phyloP scores from a whole-genome alignment of 1,140 invertebrate genomes.

The Hypothenemus hampei region DNA sequence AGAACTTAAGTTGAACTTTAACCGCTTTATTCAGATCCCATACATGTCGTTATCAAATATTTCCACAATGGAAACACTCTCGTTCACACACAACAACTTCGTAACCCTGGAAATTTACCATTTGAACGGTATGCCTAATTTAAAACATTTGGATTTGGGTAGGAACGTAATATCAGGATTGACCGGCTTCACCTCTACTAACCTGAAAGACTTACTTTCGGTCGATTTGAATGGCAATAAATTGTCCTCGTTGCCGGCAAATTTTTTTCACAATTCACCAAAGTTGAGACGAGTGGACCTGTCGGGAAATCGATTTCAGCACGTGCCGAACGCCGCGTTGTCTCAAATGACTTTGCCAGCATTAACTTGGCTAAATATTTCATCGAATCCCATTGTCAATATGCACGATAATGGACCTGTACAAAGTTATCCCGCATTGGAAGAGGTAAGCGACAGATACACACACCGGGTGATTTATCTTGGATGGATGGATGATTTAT shows the following conservation, averaged over 20 bases:
- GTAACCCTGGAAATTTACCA: constrained; percentile 69
- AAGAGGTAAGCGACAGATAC: constrained; percentile 53
- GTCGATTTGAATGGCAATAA: constrained; percentile 72
- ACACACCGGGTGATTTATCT: too few relatives aligned
- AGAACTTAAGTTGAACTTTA: constrained; percentile 68
- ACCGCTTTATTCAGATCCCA: constrained; percentile 68
- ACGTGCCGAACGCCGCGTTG: constrained; percentile 74
- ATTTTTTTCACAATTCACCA: constrained; percentile 71
- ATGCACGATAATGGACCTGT: constrained; percentile 63
- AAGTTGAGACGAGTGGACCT: constrained; percentile 70
- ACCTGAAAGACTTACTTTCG: constrained; percentile 63
- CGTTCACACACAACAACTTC: constrained; percentile 67
- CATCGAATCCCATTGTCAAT: constrained; percentile 70
- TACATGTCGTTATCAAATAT: constrained; percentile 70
- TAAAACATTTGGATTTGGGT: constrained; percentile 69
- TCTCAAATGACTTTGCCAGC: constrained; percentile 68
- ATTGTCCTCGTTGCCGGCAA: constrained; percentile 69
- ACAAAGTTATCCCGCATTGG: constrained; percentile 63
- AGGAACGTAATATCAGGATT: constrained; percentile 70
- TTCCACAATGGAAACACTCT: constrained; percentile 66
- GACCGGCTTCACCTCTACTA: constrained; percentile 69
- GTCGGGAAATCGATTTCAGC: constrained; percentile 73
- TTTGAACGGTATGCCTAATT: constrained; percentile 63
- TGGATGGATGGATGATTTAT: too few relatives aligned
- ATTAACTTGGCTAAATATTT: constrained; percentile 72